Evolutionary conservation across 1,140 invertebrate species (phyloP), one percentile per base, ranked within the genome.

Genomic region (Mizuhopecten yessoensis): DNA sequence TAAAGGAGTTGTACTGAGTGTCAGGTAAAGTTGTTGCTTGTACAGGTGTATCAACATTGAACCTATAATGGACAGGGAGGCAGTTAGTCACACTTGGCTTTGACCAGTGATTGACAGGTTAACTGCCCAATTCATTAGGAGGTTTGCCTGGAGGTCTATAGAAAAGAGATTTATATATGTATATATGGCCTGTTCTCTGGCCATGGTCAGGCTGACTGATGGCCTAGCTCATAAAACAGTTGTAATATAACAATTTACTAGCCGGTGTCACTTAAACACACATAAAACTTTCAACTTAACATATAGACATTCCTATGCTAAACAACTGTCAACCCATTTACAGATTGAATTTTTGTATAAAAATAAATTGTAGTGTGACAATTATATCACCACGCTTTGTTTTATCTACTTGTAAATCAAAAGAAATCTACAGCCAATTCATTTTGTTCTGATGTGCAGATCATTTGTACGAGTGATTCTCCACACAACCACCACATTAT

Each of bases 131-230:
- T 75, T 75, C 57, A 75, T 75, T 75, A 29, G n/a, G 57, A 45
- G 57, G 57, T 23, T 75, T 75, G 57, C n/a, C 17, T 75, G 57
- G 57, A 75, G 23, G 57, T 75, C 57, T 75, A 75, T 75, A 75
- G 36, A 29, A 75, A 17, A n/a, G 57, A 75, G 29, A n/a, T 75
- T 23, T 75, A 29, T 1, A 5, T 45, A 1, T 45, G 17, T 7
- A 7, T 1, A 5, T 45, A 1, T 45, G 17, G 42, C 42, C 57
- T 29, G 29, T 39, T 39, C 36, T 39, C 57, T 75, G 57, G n/a
- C 57, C 57, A 29, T 29, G n/a, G 57, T 75, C 57, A n/a, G 23
- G 57, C n/a, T 75, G 57, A 75, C 29, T 75, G 17, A 75, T 75
- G 57, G n/a, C 57, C 11, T n/a, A n/a, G n/a, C n/a, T n/a, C n/a